These are phyloP conservation scores for Sitta europaea DNA, from an alignment of 2,113 vertebrate species.

Conservation along the genomic window DNA sequence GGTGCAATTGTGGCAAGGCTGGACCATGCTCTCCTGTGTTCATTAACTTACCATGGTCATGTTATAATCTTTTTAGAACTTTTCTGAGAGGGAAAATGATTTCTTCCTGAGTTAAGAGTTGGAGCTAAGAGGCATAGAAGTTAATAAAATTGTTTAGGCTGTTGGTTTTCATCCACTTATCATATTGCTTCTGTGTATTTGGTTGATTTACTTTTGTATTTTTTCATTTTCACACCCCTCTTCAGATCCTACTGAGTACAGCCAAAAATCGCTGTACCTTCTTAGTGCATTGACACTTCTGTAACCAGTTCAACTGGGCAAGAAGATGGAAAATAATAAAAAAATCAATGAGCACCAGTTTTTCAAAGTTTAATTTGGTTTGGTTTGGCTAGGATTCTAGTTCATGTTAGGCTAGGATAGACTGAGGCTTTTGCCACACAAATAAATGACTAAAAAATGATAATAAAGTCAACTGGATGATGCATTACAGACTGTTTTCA, in stretches of 20 bases:
- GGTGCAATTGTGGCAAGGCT: background rate
- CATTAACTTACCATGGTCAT: rapidly evolving
- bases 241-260: background rate
- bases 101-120: background rate
- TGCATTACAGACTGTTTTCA: background rate
- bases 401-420: background rate
- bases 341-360: background rate
- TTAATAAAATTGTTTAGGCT: background rate
- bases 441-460: background rate
- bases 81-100: background rate
- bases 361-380: background rate
- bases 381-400: background rate
- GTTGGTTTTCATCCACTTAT: background rate
- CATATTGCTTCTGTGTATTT: background rate
- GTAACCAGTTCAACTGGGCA: background rate
- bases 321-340: background rate
- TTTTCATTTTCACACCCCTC: background rate
- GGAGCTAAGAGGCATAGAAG: background rate
- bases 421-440: background rate
- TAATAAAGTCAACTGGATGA: background rate
- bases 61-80: background rate
- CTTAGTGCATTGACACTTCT: background rate
- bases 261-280: background rate
- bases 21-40: background rate
- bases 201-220: background rate